A percentile compares a stretch with the other conserved stretches of the same genome.
These are phyloP conservation scores for Gymnoscopelus microlampas DNA, from an alignment of 2,797 vertebrate species.

Conservation along the genomic window DNA sequence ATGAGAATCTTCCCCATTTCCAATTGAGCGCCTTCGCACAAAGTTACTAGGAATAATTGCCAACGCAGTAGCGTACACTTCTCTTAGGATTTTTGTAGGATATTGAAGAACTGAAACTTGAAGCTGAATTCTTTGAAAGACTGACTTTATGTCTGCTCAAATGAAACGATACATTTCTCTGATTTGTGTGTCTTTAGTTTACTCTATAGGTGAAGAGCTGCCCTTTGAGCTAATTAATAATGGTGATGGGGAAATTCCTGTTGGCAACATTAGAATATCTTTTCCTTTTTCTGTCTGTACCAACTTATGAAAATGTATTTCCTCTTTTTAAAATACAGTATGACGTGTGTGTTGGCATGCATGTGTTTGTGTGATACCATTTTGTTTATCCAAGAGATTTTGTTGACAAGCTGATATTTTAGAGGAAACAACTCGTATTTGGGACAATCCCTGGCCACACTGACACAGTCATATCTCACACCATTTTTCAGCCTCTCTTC, in stretches of 20 bases:
- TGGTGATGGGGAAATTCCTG: slow-evolving; percentile 41
- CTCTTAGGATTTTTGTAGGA: background rate
- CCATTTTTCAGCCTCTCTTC: background rate
- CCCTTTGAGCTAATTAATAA: slow-evolving; percentile 20
- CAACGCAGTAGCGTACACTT: too few relatives aligned
- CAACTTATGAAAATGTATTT: background rate
- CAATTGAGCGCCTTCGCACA: too few relatives aligned
- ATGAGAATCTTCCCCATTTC: too few relatives aligned
- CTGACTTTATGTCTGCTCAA: slow-evolving; percentile 13
- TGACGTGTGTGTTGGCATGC: background rate
- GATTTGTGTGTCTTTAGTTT: slow-evolving; percentile 11
- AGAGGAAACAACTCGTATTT: background rate
- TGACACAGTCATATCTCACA: slow-evolving; percentile 17
- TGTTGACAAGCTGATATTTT: slow-evolving; percentile 3
- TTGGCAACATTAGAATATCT: slow-evolving; percentile 8
- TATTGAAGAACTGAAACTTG: slow-evolving; percentile 59
- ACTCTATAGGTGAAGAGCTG: slow-evolving; percentile 31
- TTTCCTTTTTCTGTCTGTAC: too few relatives aligned
- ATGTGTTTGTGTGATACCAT: background rate
- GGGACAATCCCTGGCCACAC: slow-evolving; percentile 51
- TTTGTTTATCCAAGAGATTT: background rate
- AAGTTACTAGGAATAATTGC: too few relatives aligned
- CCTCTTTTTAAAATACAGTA: background rate
- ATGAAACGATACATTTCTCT: background rate
- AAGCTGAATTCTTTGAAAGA: slow-evolving; percentile 9